A percentile compares a stretch with the other conserved stretches of the same genome.
These are phyloP conservation scores for Phoxinus dragarum DNA, from an alignment of 2,797 vertebrate genomes.

Conservation along the genomic window DNA sequence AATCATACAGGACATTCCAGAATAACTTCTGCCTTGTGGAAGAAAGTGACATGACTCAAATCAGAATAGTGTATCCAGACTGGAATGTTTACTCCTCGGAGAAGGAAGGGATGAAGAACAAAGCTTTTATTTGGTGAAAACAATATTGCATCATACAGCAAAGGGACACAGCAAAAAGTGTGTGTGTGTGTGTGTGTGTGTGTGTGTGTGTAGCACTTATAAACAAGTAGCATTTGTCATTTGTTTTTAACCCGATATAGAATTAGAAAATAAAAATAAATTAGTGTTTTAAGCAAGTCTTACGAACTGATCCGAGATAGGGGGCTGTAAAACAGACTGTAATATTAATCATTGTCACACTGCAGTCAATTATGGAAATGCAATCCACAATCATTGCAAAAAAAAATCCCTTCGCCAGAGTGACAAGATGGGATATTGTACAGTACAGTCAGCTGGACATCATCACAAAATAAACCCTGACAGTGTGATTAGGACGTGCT, in stretches of 20 bases:
- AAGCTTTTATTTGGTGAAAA: slow-evolving; percentile 46
- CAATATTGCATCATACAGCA: slow-evolving; percentile 43
- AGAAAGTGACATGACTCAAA: background rate
- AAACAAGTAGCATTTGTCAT: background rate
- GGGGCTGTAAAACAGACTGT: background rate
- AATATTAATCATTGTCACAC: background rate
- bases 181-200: background rate
- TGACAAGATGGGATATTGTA: slow-evolving; percentile 11
- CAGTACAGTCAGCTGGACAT: background rate
- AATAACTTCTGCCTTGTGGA: slow-evolving; percentile 6
- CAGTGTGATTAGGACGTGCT: background rate
- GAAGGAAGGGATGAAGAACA: slow-evolving; percentile 10
- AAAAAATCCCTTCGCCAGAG: slow-evolving; percentile 14
- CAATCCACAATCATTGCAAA: slow-evolving; percentile 25
- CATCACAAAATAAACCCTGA: background rate
- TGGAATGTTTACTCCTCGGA: slow-evolving; percentile 41
- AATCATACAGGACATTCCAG: background rate
- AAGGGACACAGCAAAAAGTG: slow-evolving; percentile 7
- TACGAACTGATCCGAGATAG: background rate
- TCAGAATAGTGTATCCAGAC: slow-evolving; percentile 18
- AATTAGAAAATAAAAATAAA: background rate
- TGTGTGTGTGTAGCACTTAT: background rate
- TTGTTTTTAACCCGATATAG: slow-evolving; percentile 1
- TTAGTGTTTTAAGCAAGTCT: background rate
- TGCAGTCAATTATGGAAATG: slow-evolving; percentile 23